Percentiles rank a stretch among this genome's conserved stretches.
phyloP scores from a whole-genome alignment of 2,113 vertebrate genomes.

The Tilapia sparmanii region DNA sequence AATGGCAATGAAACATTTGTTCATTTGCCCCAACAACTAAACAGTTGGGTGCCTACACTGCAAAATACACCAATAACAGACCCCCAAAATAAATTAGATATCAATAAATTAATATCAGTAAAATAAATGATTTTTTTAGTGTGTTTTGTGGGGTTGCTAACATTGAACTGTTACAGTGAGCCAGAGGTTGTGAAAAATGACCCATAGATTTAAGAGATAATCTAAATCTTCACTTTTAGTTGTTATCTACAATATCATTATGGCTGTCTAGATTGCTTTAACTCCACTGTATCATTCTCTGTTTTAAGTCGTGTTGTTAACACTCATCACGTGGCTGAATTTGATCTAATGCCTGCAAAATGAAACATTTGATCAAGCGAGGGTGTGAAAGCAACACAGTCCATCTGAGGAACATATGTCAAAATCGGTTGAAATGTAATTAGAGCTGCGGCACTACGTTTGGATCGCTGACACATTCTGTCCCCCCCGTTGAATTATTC shows the following conservation, averaged over 20 bases:
- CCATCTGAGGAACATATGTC: slow-evolving; percentile 25
- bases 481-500: slow-evolving; percentile 31
- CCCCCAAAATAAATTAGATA: not conserved
- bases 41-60: not conserved
- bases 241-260: not conserved
- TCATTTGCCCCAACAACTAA: not conserved
- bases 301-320: not conserved
- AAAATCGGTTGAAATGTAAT: slow-evolving; percentile 39
- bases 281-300: not conserved
- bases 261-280: not conserved
- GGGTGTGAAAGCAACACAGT: slow-evolving; percentile 21
- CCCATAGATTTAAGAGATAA: not conserved
- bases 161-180: not conserved
- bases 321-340: not conserved
- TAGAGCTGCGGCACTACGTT: not conserved
- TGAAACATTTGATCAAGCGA: slow-evolving; percentile 44
- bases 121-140: not conserved
- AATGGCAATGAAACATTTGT: not conserved
- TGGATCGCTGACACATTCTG: slow-evolving; percentile 2
- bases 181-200: not conserved
- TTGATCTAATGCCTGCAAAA: slow-evolving; percentile 29
- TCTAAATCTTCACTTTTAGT: not conserved
- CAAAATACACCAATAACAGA: not conserved
- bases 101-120: not conserved
- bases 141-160: rapidly evolving